phyloP scores from a whole-genome alignment of 1,140 invertebrate species.

The Temnothorax curvispinosus region DNA sequence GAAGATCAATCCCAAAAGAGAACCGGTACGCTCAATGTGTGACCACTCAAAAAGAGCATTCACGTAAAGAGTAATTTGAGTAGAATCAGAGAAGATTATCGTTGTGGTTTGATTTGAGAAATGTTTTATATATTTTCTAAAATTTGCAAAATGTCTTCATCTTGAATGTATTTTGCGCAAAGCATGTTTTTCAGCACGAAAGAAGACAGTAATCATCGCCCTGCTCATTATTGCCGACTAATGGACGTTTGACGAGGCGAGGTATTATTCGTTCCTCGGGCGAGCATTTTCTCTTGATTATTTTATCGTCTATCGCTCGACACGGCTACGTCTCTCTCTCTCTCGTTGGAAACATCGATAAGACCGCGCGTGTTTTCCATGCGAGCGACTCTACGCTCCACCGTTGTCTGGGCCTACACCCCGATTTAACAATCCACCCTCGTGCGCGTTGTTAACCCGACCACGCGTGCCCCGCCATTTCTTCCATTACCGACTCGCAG shows the following conservation, averaged over 20 bases:
- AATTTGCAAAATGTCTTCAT: neutral
- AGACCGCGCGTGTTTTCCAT: slow-evolving; percentile 39
- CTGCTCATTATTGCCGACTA: neutral
- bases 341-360: neutral
- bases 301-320: neutral
- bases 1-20: neutral
- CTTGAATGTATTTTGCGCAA: neutral
- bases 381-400: neutral
- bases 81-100: neutral
- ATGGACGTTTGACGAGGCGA: neutral
- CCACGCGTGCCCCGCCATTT: slow-evolving; percentile 64
- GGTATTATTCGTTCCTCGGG: neutral
- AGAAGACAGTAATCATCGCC: neutral
- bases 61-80: neutral
- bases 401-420: neutral
- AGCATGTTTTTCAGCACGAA: neutral
- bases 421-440: slow-evolving; percentile 52
- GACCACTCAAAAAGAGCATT: neutral
- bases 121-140: neutral
- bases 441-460: slow-evolving; percentile 66
- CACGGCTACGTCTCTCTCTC: neutral
- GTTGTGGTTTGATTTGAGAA: neutral
- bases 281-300: neutral
- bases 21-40: neutral
- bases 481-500: slow-evolving; percentile 72